Conservation (phyloP, 2,888 invertebrate genomes). For the Polydrusus pterygomalis region DNA sequence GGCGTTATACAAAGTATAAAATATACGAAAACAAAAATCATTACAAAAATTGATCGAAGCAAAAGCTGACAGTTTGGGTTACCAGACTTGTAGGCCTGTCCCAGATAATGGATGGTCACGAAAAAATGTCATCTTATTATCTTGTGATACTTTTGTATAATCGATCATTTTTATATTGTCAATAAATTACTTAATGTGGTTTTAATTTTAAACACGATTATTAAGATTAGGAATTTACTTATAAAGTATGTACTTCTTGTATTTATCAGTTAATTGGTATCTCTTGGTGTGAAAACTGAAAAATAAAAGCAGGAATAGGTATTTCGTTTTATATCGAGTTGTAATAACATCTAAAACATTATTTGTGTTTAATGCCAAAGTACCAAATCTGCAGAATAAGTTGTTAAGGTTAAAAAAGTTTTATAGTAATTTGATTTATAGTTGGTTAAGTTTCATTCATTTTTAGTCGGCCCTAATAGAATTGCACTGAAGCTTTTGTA, state of each 20-base stretch:
- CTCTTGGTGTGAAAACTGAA: constrained; percentile 27
- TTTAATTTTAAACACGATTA: constrained; percentile 53
- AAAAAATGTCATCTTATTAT: constrained; percentile 68
- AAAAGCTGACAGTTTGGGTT: constrained; percentile 49
- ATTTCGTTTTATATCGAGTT: not conserved
- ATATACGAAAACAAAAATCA: constrained; percentile 64
- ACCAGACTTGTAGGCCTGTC: constrained; percentile 66
- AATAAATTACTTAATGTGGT: constrained; percentile 59
- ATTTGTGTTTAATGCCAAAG: no score
- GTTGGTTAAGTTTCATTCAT: no score
- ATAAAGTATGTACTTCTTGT: constrained; percentile 33
- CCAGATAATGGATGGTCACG: constrained; percentile 66
- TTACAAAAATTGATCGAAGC: constrained; percentile 67
- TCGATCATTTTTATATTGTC: constrained; percentile 66
- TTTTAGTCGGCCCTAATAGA: no score
- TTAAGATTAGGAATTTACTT: constrained; percentile 42
- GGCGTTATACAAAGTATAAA: constrained; percentile 55
- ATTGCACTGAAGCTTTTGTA: no score
- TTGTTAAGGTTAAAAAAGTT: no score
- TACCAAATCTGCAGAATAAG: no score
- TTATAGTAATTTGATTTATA: no score
- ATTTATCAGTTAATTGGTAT: constrained; percentile 45
- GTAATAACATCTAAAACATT: no score
- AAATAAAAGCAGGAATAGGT: not conserved
- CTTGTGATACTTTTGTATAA: constrained; percentile 63